phyloP scores from a whole-genome alignment of 2,888 invertebrate genomes.

The Plutella xylostella region DNA sequence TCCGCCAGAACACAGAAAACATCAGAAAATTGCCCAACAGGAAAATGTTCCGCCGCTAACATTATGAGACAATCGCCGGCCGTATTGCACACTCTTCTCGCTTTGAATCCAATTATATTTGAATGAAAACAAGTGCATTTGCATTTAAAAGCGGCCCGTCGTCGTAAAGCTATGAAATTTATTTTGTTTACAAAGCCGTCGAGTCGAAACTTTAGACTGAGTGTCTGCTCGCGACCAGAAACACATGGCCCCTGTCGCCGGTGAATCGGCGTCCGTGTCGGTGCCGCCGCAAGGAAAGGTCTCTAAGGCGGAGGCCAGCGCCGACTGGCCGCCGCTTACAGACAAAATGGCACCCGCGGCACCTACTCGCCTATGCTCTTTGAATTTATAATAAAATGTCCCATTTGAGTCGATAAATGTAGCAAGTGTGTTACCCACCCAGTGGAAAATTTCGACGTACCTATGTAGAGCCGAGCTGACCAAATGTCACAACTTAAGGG shows the following conservation, averaged over 20 bases:
- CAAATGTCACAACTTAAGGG: too few species aligned
- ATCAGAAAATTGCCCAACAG: too few species aligned
- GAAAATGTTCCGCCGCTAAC: too few species aligned
- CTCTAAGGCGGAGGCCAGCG: not conserved
- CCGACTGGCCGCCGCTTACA: slow-evolving; percentile 14
- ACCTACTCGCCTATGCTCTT: slow-evolving; percentile 7
- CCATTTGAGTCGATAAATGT: slow-evolving; percentile 1
- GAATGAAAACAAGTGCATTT: slow-evolving; percentile 5
- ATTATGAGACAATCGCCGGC: not conserved
- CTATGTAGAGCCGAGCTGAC: too few species aligned
- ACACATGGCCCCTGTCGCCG: not conserved
- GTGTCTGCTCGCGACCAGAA: slow-evolving; percentile 2
- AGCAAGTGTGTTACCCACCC: not conserved
- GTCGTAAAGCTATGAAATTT: slow-evolving; percentile 7
- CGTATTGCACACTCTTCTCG: not conserved
- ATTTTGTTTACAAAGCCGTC: slow-evolving; percentile 6
- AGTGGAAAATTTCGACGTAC: slow-evolving; percentile 3
- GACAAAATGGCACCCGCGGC: slow-evolving; percentile 22
- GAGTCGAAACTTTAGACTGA: slow-evolving; percentile 7
- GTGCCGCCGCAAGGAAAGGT: not conserved
- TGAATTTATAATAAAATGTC: slow-evolving; percentile 5
- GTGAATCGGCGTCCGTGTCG: not conserved
- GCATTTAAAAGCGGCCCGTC: slow-evolving; percentile 4
- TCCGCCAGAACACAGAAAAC: too few species aligned
- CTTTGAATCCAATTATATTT: slow-evolving; percentile 5